phyloP scores from a whole-genome alignment of 2,797 vertebrate species.

The Microtus agrestis region DNA sequence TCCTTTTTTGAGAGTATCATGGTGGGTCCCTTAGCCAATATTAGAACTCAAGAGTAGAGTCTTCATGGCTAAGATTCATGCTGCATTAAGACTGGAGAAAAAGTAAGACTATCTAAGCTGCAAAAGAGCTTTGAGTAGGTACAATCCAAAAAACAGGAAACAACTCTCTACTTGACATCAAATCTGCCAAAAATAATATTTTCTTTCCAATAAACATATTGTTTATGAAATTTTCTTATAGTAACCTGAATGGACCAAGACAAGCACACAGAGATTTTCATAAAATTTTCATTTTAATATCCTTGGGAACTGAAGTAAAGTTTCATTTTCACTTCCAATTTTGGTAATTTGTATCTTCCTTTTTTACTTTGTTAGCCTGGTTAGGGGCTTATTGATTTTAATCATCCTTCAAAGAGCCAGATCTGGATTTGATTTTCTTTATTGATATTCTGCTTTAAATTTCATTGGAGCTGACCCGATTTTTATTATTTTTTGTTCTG shows the following conservation, averaged over 20 bases:
- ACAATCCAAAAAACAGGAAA: neutral
- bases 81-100: neutral
- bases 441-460: constrained; percentile 25
- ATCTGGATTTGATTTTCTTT: constrained; percentile 9
- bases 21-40: neutral
- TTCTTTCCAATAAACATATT: neutral
- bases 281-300: constrained; percentile 15
- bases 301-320: neutral
- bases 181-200: neutral
- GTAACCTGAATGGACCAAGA: neutral
- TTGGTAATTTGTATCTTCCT: neutral
- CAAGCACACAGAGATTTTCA: neutral
- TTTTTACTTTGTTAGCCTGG: neutral
- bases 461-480: neutral
- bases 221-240: neutral
- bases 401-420: neutral
- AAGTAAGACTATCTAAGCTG: neutral
- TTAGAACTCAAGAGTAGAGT: neutral
- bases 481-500: constrained; percentile 25
- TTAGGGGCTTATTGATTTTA: neutral
- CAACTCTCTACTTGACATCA: neutral
- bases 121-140: neutral
- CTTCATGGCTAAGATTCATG: neutral
- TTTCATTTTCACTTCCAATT: constrained; percentile 13
- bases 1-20: neutral